Evolutionary conservation across 2,888 invertebrate genomes (phyloP).

Genomic region (Limulus polyphemus): DNA sequence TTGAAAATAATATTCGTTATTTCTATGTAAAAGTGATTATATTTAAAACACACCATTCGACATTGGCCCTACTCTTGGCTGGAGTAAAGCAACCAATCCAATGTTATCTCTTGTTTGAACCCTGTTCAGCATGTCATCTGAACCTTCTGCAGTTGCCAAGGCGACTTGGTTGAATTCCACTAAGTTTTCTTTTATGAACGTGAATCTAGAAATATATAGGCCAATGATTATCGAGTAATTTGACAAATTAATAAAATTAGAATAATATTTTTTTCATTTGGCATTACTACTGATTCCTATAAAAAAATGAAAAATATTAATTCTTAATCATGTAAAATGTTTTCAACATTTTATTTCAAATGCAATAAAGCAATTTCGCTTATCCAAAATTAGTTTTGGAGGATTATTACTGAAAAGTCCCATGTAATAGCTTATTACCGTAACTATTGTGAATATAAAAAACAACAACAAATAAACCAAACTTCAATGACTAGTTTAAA

Average conservation of each 20-base stretch:
- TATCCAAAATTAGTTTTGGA: too few species aligned
- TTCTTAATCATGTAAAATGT: neutral
- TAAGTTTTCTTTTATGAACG: slow-evolving; percentile 84
- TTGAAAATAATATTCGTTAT: too few species aligned
- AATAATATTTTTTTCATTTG: too few species aligned
- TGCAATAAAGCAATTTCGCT: neutral
- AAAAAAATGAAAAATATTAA: slow-evolving; percentile 3
- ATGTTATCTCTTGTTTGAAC: slow-evolving; percentile 99
- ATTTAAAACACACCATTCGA: slow-evolving; percentile 5
- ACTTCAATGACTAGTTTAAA: too few species aligned
- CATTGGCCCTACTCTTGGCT: slow-evolving; percentile 87
- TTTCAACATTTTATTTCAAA: neutral
- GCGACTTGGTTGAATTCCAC: slow-evolving; percentile 98
- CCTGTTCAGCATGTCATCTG: slow-evolving; percentile 94
- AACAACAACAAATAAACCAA: too few species aligned
- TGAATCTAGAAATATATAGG: slow-evolving; percentile 53
- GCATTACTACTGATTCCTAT: too few species aligned
- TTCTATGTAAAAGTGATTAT: too few species aligned
- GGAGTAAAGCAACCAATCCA: slow-evolving; percentile 84
- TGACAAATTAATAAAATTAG: too few species aligned
- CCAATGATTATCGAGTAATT: too few species aligned
- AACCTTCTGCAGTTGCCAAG: slow-evolving; percentile 95
- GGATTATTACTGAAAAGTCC: too few species aligned
- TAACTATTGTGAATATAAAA: too few species aligned
- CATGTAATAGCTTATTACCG: too few species aligned